A percentile compares a stretch with the other conserved stretches of the same genome.
Evolutionary conservation across 2,888 invertebrate species (phyloP).

Genomic region (Brachyptera risi): DNA sequence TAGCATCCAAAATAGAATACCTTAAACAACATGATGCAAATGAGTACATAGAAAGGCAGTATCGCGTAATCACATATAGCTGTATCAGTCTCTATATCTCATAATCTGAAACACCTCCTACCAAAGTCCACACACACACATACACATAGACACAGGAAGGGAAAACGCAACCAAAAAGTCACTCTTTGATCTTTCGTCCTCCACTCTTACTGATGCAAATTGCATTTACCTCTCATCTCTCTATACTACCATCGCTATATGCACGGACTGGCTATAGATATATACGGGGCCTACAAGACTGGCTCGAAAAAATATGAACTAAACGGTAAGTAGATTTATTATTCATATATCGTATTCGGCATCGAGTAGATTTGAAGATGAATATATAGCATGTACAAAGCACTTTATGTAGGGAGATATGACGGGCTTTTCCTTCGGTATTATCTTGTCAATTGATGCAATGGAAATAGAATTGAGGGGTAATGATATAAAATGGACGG

Average conservation of each 20-base stretch:
- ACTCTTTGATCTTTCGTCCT: slow-evolving; percentile 48
- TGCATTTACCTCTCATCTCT: slow-evolving; percentile 50
- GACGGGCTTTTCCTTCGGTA: too few species aligned
- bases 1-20: too few species aligned
- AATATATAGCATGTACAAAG: slow-evolving; percentile 29
- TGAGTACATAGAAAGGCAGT: not conserved
- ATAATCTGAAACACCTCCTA: not conserved
- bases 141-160: not conserved
- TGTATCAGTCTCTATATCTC: not conserved
- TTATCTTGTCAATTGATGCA: too few species aligned
- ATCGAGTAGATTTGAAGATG: slow-evolving; percentile 32
- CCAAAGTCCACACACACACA: not conserved
- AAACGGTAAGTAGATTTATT: slow-evolving; percentile 60
- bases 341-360: slow-evolving; percentile 50
- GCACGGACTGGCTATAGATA: slow-evolving; percentile 41
- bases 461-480: too few species aligned
- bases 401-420: too few species aligned
- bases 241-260: slow-evolving; percentile 33
- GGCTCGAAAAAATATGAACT: slow-evolving; percentile 60
- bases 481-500: too few species aligned
- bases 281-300: too few species aligned
- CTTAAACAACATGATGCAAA: too few species aligned
- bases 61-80: not conserved
- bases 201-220: slow-evolving; percentile 53
- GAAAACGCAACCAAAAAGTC: slow-evolving; percentile 7